Base-by-base conservation (phyloP, 2,888 invertebrate species). In the Drosophila rellima region DNA sequence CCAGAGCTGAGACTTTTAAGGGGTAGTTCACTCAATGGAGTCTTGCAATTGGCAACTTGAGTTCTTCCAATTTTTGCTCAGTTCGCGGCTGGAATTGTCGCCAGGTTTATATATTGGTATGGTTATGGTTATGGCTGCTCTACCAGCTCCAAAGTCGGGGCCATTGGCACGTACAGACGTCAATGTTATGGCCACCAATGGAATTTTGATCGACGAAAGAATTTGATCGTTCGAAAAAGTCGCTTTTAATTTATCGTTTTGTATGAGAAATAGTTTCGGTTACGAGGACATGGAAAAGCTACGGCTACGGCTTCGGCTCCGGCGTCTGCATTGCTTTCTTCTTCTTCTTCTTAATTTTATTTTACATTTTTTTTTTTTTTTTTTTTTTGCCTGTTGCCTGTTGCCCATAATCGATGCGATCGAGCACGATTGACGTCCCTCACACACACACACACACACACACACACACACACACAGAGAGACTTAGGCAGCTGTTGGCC, bases 141-240 rank as follows among this genome's bases (percentile, higher is more conserved):
- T 5, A 33, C 35, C 60, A n/a, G n/a, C 35, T 57, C 39, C 40
- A 31, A 35, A 20, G 17, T 33, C 17, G 50, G 47, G 70, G 81
- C 88, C 85, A 88, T 85, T 85, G 83, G 88, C 85, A 85, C 86
- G 83, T 85, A 83, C 83, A 63, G 81, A 83, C 83, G 61, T 70
- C 76, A 78, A 86, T 7, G 84, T 85, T 85, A 85, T 89, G 85
- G 85, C 88, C 87, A 90, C 81, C 88, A 67, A 84, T 83, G 92
- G 92, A 92, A 92, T 92, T 92, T 92, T 92, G 92, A 92, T 92
- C 92, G 92, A 92, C 91, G 20, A 92, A 90, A 90, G 92, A 92
- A 92, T 92, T 92, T 90, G 90, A 90, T 89, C 92, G 89, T 91
- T 91, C 89, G 92, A 92, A 92, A 91, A 92, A 92, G 90, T 92